Evolutionary conservation across 2,888 invertebrate species (phyloP).

Genomic region (Rhabditoides inermis): DNA sequence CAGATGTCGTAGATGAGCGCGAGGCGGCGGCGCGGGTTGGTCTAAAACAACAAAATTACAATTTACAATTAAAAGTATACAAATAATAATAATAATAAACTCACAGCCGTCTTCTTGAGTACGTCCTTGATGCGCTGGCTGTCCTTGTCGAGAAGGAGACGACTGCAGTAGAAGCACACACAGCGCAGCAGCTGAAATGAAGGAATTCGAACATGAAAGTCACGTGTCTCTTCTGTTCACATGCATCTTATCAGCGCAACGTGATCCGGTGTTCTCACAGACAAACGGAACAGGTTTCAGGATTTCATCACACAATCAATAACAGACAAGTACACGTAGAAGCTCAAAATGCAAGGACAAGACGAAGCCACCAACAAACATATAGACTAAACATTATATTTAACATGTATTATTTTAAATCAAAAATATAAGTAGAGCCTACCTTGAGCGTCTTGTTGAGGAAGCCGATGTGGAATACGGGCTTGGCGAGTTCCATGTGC

Average conservation of each 20-base stretch:
- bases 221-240: no score
- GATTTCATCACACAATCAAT: no score
- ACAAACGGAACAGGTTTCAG: no score
- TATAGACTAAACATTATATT: no score
- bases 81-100: background rate
- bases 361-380: no score
- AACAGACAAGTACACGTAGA: background rate
- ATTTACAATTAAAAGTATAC: background rate
- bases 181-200: conserved; percentile 70
- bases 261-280: background rate
- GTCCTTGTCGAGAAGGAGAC: conserved; percentile 84
- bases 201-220: no score
- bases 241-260: no score
- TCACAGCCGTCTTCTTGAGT: conserved; percentile 76
- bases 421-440: conserved; percentile 1
- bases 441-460: conserved; percentile 87
- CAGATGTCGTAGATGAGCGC: conserved; percentile 93
- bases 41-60: background rate
- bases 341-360: no score
- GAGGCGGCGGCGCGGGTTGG: conserved; percentile 81
- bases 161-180: conserved; percentile 97
- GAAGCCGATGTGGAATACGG: conserved; percentile 96
- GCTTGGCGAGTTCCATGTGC: conserved; percentile 93
- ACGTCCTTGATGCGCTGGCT: conserved; percentile 88
- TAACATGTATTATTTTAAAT: no score